Evolutionary conservation across 2,113 vertebrate genomes (phyloP).

Genomic region (Cynoglossus semilaevis): DNA sequence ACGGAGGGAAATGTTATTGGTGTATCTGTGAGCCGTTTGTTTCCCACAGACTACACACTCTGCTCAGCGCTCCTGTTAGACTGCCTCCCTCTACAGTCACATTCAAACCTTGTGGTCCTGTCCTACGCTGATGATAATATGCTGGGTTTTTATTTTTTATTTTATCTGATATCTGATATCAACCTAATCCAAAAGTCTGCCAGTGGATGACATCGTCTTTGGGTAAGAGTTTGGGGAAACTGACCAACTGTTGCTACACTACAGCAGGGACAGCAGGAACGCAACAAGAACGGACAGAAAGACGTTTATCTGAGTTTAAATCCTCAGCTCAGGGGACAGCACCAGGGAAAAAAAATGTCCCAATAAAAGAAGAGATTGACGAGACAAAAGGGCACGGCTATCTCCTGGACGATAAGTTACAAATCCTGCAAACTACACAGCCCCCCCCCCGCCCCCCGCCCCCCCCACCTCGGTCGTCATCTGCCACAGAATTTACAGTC

Average conservation of each 20-base stretch:
- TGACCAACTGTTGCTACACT: no score
- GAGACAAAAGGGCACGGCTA: constrained; percentile 23
- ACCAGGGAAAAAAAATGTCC: constrained; percentile 42
- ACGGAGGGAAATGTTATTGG: neutral
- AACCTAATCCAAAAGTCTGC: no score
- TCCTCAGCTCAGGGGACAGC: constrained; percentile 29
- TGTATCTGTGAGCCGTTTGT: no score
- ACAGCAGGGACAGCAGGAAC: constrained; percentile 6
- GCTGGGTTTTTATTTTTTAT: no score
- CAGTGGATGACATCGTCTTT: no score
- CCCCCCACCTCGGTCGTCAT: constrained; percentile 44
- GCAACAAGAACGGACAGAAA: neutral
- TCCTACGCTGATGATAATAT: no score
- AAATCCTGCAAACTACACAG: constrained; percentile 54
- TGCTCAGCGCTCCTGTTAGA: no score
- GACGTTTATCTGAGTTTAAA: constrained; percentile 16
- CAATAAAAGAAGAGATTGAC: constrained; percentile 63
- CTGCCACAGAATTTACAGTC: constrained; percentile 50
- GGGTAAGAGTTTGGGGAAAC: no score
- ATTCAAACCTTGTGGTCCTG: no score
- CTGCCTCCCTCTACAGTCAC: no score
- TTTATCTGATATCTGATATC: no score
- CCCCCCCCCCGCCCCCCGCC: constrained; percentile 16
- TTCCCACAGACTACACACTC: no score
- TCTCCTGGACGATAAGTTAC: constrained; percentile 57